Conservation (phyloP, 1,140 invertebrate species). For the Zophobas morio region DNA sequence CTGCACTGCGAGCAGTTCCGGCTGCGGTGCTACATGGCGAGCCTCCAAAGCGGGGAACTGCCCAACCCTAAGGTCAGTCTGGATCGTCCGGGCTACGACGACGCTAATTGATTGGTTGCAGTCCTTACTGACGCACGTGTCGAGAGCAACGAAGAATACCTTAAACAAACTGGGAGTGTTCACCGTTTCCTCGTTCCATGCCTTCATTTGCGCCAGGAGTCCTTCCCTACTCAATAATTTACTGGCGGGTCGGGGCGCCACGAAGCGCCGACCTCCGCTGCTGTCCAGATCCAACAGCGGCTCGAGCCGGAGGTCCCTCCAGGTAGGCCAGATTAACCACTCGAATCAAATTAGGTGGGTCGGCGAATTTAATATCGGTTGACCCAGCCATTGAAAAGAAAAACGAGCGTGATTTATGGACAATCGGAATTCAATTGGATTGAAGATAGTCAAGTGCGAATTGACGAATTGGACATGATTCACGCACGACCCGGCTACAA, state of each 20-base stretch:
- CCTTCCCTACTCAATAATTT: conserved; percentile 94
- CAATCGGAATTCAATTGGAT: neutral
- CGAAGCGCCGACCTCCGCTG: conserved; percentile 88
- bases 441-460: too few species aligned
- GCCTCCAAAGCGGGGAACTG: conserved; percentile 94
- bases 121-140: conserved; percentile 96
- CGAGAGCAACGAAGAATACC: conserved; percentile 93
- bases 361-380: neutral
- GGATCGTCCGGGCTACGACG: neutral
- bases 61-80: conserved; percentile 95
- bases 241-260: conserved; percentile 90
- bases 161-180: conserved; percentile 96
- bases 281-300: conserved; percentile 91
- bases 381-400: neutral
- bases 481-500: too few species aligned
- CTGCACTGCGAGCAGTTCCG: conserved; percentile 97
- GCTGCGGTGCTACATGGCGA: conserved; percentile 96
- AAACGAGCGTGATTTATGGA: neutral
- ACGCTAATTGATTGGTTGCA: conserved; percentile 68
- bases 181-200: conserved; percentile 98
- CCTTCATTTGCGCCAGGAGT: conserved; percentile 95
- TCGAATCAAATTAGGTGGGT: neutral
- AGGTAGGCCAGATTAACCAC: conserved; percentile 69
- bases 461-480: too few species aligned
- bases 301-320: conserved; percentile 84